phyloP scores from a whole-genome alignment of 2,113 vertebrate genomes.

The Pionites leucogaster region DNA sequence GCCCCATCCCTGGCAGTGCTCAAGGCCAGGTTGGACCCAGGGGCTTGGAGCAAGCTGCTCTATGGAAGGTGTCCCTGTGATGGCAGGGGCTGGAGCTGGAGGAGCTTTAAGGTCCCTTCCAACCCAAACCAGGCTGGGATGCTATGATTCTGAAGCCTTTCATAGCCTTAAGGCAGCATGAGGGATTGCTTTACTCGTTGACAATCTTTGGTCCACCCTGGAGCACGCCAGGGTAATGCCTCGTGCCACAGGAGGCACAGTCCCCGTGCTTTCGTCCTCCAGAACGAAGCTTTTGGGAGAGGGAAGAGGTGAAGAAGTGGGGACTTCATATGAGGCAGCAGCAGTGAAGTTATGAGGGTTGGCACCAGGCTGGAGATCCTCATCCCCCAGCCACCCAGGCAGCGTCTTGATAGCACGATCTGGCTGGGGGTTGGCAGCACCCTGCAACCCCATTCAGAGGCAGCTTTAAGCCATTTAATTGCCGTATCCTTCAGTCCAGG shows the following conservation, averaged over 20 bases:
- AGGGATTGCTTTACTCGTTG: not conserved
- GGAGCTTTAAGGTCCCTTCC: not conserved
- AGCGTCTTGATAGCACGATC: accelerated
- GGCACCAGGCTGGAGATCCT: not conserved
- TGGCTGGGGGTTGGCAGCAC: not conserved
- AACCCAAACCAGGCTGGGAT: not conserved
- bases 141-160: not conserved
- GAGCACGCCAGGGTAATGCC: not conserved
- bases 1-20: too few relatives aligned
- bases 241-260: not conserved
- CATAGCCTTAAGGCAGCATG: not conserved
- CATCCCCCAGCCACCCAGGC: not conserved
- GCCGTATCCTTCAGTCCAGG: not conserved
- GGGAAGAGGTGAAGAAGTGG: not conserved
- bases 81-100: not conserved
- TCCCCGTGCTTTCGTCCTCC: not conserved
- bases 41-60: not conserved
- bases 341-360: accelerated
- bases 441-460: accelerated
- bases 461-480: not conserved
- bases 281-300: not conserved
- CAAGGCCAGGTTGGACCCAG: not conserved
- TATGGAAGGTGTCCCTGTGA: not conserved
- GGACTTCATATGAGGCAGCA: not conserved
- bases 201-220: accelerated